Evolutionary conservation across 1,140 invertebrate species (phyloP).

Genomic region (Pteromalus puparum): DNA sequence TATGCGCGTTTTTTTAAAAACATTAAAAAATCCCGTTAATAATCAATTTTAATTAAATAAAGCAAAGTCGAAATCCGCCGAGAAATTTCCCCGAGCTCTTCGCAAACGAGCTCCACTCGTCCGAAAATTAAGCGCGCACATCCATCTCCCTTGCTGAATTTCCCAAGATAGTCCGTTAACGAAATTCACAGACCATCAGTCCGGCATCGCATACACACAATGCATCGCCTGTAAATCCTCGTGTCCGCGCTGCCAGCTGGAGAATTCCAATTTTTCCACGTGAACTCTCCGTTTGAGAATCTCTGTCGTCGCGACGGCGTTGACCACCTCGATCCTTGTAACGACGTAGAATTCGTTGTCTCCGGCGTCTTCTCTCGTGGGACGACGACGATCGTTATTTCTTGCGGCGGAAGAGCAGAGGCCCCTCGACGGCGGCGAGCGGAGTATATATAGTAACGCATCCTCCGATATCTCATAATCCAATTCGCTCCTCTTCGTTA

Average conservation of each 20-base stretch:
- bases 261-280: constrained; percentile 37
- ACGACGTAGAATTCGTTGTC: constrained; percentile 9
- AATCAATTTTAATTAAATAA: too few species aligned
- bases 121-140: neutral
- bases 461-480: constrained; percentile 18
- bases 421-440: neutral
- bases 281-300: constrained; percentile 33
- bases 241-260: neutral
- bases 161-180: neutral
- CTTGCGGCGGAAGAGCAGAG: too few species aligned
- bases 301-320: constrained; percentile 1
- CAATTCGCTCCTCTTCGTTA: constrained; percentile 7
- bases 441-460: neutral
- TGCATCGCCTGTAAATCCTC: neutral
- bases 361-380: neutral
- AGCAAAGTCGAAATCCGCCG: too few species aligned
- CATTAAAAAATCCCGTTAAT: too few species aligned
- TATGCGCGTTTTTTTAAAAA: too few species aligned
- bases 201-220: neutral
- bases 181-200: neutral
- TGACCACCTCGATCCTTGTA: constrained; percentile 20
- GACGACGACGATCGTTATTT: constrained; percentile 34
- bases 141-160: neutral
- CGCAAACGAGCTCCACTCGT: neutral
- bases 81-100: neutral